Base-by-base conservation (phyloP, 1,140 invertebrate genomes). In the Asobara japonica region DNA sequence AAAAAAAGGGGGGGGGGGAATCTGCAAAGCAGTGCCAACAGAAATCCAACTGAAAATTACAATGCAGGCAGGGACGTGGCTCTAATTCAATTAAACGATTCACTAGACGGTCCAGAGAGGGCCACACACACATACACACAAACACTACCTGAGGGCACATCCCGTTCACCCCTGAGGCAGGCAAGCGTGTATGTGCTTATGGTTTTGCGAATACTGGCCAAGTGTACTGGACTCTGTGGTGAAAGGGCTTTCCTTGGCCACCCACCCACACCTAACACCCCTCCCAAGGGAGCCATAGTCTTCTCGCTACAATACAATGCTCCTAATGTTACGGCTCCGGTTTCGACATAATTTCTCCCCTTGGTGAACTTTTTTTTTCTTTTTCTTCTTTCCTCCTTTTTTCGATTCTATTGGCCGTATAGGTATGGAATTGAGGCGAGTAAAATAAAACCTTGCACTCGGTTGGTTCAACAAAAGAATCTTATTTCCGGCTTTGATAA, bases 241-340 rank as follows among this genome's bases (percentile, higher is more conserved):
- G 60, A 27, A 4, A 38, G 38, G 27, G 16, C 27, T 62, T 30
- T 30, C 18, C 38, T 64, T 13, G 31, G 33, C 11, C 62, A 56
- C 65, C 65, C 31, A 69, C 65, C 67, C 74, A 71, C 72, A 71
- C 69, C 74, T 65, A 30, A 62, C 38, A 65, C 38, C 41, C n/a
- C 62, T 82, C 86, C 79, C 85, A 16, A 27, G 85, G 77, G 86
- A 83, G 79, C 65, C 81, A 78, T 87, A 87, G 79, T 76, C 78
- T 77, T 56, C 71, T 79, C 77, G 79, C 81, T 86, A 84, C 85
- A 85, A 84, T 83, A 86, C 83, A 87, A 86, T 79, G 83, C 84
- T 85, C 82, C 86, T 87, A 87, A 87, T 87, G 84, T 87, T 87
- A 87, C 83, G 78, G 78, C 83, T 86, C 80, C 80, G 74, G 83